Conservation (phyloP, 2,797 vertebrate species). For the Sebastiscus albofasciatus region DNA sequence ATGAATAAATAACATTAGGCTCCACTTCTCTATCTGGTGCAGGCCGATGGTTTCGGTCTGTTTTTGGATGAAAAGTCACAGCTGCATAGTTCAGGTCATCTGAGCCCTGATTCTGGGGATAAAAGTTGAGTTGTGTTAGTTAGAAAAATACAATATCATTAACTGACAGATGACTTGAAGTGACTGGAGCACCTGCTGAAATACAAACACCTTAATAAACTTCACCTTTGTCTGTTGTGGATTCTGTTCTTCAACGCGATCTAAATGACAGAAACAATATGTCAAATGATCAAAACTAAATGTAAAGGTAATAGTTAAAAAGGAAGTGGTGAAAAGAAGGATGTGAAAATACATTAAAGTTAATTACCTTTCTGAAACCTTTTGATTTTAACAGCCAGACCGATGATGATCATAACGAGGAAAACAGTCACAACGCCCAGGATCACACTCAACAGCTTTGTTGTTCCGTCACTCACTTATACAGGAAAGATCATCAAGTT, state of each 20-base stretch:
- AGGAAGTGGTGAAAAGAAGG: background rate
- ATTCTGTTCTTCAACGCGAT: background rate
- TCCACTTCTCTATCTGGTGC: background rate
- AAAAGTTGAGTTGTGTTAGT: background rate
- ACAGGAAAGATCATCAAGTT: background rate
- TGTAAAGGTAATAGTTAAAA: background rate
- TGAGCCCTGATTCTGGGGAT: background rate
- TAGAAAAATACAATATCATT: background rate
- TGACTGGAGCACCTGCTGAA: rapidly evolving
- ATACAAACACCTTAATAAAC: background rate
- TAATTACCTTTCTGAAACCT: constrained; percentile 10
- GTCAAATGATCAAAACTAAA: background rate
- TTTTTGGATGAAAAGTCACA: constrained; percentile 14
- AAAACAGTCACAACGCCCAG: background rate
- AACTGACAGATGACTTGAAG: background rate
- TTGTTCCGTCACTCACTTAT: background rate
- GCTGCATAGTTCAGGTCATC: constrained; percentile 36
- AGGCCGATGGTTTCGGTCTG: background rate
- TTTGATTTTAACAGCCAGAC: background rate
- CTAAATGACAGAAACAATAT: constrained; percentile 6
- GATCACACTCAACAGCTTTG: background rate
- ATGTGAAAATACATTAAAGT: background rate
- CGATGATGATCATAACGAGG: background rate
- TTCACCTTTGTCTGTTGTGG: background rate
- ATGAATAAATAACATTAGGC: constrained; percentile 7